Evolutionary conservation across 2,888 invertebrate species (phyloP), one percentile per base, ranked within the genome.

Genomic region (Dusona sp.): DNA sequence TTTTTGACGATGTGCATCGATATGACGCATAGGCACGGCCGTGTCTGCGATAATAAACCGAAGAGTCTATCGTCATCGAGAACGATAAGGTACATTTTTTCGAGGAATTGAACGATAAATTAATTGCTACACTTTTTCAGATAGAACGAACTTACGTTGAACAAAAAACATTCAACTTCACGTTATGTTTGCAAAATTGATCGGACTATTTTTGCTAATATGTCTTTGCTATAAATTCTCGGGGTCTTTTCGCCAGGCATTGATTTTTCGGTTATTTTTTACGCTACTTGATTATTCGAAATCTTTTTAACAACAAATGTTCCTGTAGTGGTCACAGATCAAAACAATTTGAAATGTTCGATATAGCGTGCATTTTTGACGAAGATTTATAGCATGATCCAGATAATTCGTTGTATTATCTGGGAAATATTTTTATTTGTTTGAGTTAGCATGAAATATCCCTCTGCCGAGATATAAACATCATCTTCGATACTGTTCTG

Each of bases 401-500:
- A 38, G 36, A 36, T 4, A 36, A 36, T n/a, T 51, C n/a, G n/a
- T 51, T 29, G 11, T 16, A 3, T 13, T 1, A 29, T 61, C 4
- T 11, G 29, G 3, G 13, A 29, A 29, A 29, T 16, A 6, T 61
- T 0, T 29, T 61, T 7, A 57, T 25, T 57, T 1, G 3, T 61
- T 29, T 29, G 16, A 0, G 6, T 16, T 29, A 16, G 16, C 29
- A 4, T 6, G 61, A 61, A 61, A 29, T 29, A 61, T 61, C 16
- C 1, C 11, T 29, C 16, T 6, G 13, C 61, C 29, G 13, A n/a
- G n/a, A 29, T 29, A 29, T 29, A 4, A 29, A 61, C 29, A 77
- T 82, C 54, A 75, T 54, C 61, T 77, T 88, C 89, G 88, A 90
- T 90, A n/a, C 86, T 57, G 29, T 29, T 33, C 29, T 79, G 29